phyloP scores from a whole-genome alignment of 2,113 vertebrate genomes.

The Pelecanus crispus region DNA sequence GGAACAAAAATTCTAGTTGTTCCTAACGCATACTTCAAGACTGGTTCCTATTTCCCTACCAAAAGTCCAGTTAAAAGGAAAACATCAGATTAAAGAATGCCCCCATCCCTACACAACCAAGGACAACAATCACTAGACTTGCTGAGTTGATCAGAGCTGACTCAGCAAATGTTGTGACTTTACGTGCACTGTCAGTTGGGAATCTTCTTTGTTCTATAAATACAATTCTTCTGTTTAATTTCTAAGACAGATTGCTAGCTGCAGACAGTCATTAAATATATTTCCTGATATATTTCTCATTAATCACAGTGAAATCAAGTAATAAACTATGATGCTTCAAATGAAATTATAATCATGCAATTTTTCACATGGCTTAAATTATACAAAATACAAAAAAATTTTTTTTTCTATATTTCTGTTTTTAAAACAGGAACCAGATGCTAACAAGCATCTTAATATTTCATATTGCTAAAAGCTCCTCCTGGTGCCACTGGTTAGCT shows the following conservation, averaged over 20 bases:
- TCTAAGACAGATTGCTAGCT: slow-evolving; percentile 11
- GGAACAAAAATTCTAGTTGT: neutral
- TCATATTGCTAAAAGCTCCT: neutral
- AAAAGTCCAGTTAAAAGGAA: neutral
- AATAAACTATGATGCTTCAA: slow-evolving; percentile 16
- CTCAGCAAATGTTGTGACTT: slow-evolving; percentile 22
- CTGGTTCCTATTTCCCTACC: neutral
- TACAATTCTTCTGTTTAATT: neutral
- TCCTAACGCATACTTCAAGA: neutral
- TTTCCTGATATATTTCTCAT: slow-evolving; percentile 28
- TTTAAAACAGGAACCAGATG: neutral
- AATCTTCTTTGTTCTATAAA: slow-evolving; percentile 51
- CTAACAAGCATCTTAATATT: neutral
- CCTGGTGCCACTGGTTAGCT: neutral
- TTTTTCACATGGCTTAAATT: neutral
- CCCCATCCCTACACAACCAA: neutral
- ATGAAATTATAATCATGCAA: neutral
- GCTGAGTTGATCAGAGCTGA: slow-evolving; percentile 7
- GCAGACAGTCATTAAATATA: slow-evolving; percentile 49
- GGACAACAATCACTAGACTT: slow-evolving; percentile 41
- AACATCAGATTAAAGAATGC: neutral
- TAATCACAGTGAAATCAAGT: slow-evolving; percentile 25
- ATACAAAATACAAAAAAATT: neutral
- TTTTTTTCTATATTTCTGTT: neutral
- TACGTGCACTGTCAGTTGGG: neutral